Evolutionary conservation across 2,113 vertebrate genomes (phyloP), one percentile per base, ranked within the genome.

Genomic region (Bettongia penicillata): DNA sequence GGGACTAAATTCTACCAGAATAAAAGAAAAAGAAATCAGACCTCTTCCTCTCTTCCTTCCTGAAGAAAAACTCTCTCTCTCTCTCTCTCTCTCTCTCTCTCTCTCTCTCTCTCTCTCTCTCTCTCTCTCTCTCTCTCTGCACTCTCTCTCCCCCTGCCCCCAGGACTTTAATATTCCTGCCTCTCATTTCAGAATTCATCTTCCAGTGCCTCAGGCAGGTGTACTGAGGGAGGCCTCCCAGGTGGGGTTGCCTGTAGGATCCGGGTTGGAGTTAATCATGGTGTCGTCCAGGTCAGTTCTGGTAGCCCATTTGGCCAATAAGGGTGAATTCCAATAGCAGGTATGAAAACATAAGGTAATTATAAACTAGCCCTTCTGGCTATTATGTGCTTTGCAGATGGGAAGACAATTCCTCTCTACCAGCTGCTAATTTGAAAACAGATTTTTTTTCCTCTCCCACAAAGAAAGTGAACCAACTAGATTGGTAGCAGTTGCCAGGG

Each of bases 401-500:
- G 89, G 93, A 98, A 95, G 93, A 97, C 97, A 98, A 98, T 97
- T 95, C 96, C 94, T 97, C 95, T 96, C 93, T 93, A 98, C 94
- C 93, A 77, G 96, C 61, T 94, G 93, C 95, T 95, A 98, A 0
- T 53, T 90, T 94, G 77, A 97, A 97, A 91, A 91, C 31, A 96
- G 48, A 95, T 1, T 92, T 93, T 92, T 68, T 95, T 61, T 68
- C 50, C 26, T 84, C 68, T 23, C 0, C 51, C 97, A 52, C 94
- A 97, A 98, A 95, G 94, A 97, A 95, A 95, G 28, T 84, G 51
- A 97, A 97, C 94, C 94, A 95, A 94, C 94, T 3, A 0, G 96
- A 97, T 95, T 48, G 3, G 96, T 98, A 98, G 96, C 95, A 7
- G 98, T 99, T 98, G 97, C 98, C 98, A 97, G 96, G 97, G 98